A percentile compares a stretch with the other conserved stretches of the same genome.
Evolutionary conservation across 2,113 vertebrate genomes (phyloP).

Genomic region (Syngnathus scovelli): DNA sequence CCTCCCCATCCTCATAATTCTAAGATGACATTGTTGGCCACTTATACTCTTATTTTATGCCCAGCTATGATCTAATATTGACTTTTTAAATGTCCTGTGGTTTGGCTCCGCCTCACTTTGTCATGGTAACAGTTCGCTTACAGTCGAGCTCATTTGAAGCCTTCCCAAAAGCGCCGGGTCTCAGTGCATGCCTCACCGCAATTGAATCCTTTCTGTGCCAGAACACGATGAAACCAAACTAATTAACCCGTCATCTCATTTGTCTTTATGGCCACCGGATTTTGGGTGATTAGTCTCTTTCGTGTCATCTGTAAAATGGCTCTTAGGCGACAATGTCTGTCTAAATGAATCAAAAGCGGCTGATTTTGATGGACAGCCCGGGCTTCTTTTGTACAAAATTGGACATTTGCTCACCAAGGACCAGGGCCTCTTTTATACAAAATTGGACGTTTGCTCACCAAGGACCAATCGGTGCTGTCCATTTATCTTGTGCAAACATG

Average conservation of each 20-base stretch:
- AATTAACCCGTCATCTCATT: constrained; percentile 60
- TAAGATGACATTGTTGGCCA: neutral
- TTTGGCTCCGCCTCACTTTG: neutral
- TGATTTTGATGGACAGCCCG: constrained; percentile 6
- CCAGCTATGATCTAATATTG: too few species aligned
- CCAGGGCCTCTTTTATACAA: neutral
- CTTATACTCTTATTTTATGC: neutral
- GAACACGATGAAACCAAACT: constrained; percentile 50
- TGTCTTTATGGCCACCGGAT: constrained; percentile 48
- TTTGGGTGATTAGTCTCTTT: constrained; percentile 50
- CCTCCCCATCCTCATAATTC: neutral
- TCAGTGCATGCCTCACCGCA: neutral
- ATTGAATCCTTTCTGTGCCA: constrained; percentile 40
- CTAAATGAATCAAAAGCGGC: constrained; percentile 53
- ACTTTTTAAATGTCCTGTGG: too few species aligned
- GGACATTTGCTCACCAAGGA: constrained; percentile 16
- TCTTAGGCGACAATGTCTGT: constrained; percentile 47
- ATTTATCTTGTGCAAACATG: constrained; percentile 18
- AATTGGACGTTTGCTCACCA: constrained; percentile 24
- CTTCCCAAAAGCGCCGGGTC: neutral
- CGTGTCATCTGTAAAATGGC: constrained; percentile 51
- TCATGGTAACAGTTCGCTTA: neutral
- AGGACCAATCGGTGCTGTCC: neutral
- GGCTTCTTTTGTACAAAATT: constrained; percentile 7
- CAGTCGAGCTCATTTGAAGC: neutral